A percentile compares a stretch with the other conserved stretches of the same genome.
Conservation (phyloP, 2,113 vertebrate genomes). For the Notiomystis cincta region DNA sequence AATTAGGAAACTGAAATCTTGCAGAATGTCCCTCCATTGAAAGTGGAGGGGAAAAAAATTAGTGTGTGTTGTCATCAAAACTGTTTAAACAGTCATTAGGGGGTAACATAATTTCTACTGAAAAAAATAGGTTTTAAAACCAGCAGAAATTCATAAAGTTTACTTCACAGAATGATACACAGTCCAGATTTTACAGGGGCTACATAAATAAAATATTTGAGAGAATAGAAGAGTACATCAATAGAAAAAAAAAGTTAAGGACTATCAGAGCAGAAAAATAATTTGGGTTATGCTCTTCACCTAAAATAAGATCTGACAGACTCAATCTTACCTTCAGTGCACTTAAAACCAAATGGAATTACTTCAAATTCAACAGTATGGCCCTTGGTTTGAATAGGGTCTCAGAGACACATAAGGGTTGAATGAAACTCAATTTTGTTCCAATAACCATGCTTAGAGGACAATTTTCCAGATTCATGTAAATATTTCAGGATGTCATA, state of each 20-base stretch:
- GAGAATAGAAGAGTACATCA: neutral
- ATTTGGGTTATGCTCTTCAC: conserved; percentile 8
- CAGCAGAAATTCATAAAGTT: neutral
- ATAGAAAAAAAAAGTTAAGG: neutral
- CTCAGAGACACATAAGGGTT: neutral
- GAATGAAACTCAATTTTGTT: conserved; percentile 14
- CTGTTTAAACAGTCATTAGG: neutral
- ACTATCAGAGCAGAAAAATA: neutral
- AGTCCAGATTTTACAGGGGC: too few species aligned
- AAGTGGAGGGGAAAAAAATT: neutral
- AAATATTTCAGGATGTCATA: neutral
- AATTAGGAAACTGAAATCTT: neutral
- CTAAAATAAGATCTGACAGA: conserved; percentile 29
- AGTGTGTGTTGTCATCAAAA: neutral
- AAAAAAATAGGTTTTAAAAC: neutral
- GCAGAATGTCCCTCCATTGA: too few species aligned
- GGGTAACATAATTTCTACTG: neutral
- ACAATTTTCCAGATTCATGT: neutral
- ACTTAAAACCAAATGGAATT: conserved; percentile 24
- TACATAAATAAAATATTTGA: neutral
- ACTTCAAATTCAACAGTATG: neutral
- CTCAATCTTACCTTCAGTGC: conserved; percentile 11
- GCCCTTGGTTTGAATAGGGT: neutral
- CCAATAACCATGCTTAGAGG: neutral
- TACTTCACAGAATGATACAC: neutral